Percentiles rank a stretch among this genome's conserved stretches.
These are phyloP conservation scores for Hydrolagus affinis DNA, from an alignment of 2,113 vertebrate genomes.

Conservation along the genomic window DNA sequence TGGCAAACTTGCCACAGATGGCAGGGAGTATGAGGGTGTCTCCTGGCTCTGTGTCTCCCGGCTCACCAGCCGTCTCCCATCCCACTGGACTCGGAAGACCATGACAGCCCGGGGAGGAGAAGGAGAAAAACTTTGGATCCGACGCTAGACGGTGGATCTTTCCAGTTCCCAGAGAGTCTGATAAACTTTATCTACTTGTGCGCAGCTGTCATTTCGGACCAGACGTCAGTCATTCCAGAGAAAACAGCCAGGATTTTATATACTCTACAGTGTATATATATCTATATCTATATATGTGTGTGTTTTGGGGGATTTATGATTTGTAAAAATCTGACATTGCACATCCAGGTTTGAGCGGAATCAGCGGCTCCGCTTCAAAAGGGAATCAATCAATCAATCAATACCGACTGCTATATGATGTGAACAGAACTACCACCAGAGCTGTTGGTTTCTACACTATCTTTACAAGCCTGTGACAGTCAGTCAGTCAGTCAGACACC, in stretches of 20 bases:
- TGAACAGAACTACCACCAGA: too few relatives aligned
- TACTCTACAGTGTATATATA: too few relatives aligned
- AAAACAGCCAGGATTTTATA: conserved; percentile 35
- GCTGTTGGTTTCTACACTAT: too few relatives aligned
- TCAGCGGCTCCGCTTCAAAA: too few relatives aligned
- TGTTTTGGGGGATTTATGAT: conserved; percentile 38
- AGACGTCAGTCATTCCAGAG: conserved; percentile 45
- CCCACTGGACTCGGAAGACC: background rate
- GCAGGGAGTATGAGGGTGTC: background rate
- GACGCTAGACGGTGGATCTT: conserved; percentile 27
- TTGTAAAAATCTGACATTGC: background rate
- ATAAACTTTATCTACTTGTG: conserved; percentile 48
- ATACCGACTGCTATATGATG: too few relatives aligned
- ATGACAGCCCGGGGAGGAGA: background rate
- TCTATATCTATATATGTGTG: too few relatives aligned
- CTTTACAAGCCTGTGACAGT: too few relatives aligned
- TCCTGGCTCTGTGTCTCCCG: too few relatives aligned
- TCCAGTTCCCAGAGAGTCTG: conserved; percentile 31
- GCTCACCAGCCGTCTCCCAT: too few relatives aligned
- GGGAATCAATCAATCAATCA: too few relatives aligned
- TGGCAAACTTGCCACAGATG: background rate
- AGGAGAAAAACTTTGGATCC: background rate
- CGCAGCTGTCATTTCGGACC: conserved; percentile 46
- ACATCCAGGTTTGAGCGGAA: too few relatives aligned
- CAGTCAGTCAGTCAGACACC: too few relatives aligned